Evolutionary conservation across 2,888 invertebrate genomes (phyloP).

Genomic region (Heliconius ismenius): DNA sequence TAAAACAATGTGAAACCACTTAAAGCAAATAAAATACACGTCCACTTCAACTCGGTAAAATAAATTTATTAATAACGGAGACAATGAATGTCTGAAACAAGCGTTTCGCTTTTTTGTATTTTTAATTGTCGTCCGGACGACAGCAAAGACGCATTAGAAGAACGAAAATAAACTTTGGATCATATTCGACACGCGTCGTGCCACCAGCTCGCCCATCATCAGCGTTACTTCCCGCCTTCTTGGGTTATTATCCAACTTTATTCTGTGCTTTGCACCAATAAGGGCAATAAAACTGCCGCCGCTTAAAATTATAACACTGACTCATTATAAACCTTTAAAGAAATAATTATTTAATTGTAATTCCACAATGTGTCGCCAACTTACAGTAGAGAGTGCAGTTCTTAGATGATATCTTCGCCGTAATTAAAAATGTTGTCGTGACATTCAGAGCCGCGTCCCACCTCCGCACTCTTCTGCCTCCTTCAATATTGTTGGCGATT

Average conservation of each 20-base stretch:
- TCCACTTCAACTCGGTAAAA: slow-evolving; percentile 80
- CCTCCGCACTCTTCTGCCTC: slow-evolving; percentile 75
- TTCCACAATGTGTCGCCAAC: slow-evolving; percentile 70
- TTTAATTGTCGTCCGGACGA: slow-evolving; percentile 81
- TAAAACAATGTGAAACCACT: slow-evolving; percentile 83
- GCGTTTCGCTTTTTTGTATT: slow-evolving; percentile 80
- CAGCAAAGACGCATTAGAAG: slow-evolving; percentile 79
- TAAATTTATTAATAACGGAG: slow-evolving; percentile 82
- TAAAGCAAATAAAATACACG: slow-evolving; percentile 83
- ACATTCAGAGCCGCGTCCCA: slow-evolving; percentile 78
- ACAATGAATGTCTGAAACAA: slow-evolving; percentile 82
- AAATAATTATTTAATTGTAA: slow-evolving; percentile 78
- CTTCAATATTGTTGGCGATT: slow-evolving; percentile 80
- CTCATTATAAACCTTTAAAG: slow-evolving; percentile 50
- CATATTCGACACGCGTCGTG: slow-evolving; percentile 69
- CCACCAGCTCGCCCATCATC: slow-evolving; percentile 34
- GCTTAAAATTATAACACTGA: slow-evolving; percentile 59
- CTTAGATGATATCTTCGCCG: slow-evolving; percentile 80
- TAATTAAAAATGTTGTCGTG: slow-evolving; percentile 83
- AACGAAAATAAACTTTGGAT: slow-evolving; percentile 79
- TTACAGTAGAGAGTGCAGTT: slow-evolving; percentile 69
- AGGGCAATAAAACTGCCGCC: slow-evolving; percentile 62
- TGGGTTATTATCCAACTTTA: slow-evolving; percentile 34
- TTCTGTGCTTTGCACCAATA: slow-evolving; percentile 29
- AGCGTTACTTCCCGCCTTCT: slow-evolving; percentile 36